A percentile compares a stretch with the other conserved stretches of the same genome.
Evolutionary conservation across 2,797 vertebrate species (phyloP).

Genomic region (Okamejei kenojei): DNA sequence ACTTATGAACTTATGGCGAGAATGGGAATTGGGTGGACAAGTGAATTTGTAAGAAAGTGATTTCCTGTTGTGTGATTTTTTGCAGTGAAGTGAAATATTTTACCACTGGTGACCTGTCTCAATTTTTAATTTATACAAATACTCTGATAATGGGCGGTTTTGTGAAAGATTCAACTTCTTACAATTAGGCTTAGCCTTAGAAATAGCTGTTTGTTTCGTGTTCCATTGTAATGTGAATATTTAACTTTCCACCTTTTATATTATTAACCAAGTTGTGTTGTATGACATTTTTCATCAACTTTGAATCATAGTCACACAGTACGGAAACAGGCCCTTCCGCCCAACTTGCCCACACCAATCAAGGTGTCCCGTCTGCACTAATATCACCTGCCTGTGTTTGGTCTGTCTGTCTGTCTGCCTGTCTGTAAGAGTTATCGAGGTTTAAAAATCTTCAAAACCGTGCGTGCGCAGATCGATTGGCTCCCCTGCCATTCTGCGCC

Average conservation of each 20-base stretch:
- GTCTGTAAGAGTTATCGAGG: too few relatives aligned
- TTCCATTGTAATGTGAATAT: not conserved
- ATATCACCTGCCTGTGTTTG: too few relatives aligned
- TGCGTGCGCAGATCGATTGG: too few relatives aligned
- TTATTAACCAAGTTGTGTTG: not conserved
- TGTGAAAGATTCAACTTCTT: not conserved
- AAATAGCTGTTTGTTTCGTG: not conserved
- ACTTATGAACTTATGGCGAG: too few relatives aligned
- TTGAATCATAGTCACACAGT: not conserved
- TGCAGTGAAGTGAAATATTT: not conserved
- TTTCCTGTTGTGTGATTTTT: not conserved
- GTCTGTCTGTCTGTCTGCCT: too few relatives aligned
- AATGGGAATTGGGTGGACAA: too few relatives aligned
- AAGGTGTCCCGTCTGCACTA: too few relatives aligned
- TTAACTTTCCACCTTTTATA: not conserved
- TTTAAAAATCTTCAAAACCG: too few relatives aligned
- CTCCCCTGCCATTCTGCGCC: too few relatives aligned
- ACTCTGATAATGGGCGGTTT: not conserved
- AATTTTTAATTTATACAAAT: not conserved
- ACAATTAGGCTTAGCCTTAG: not conserved
- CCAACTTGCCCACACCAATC: too few relatives aligned
- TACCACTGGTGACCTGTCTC: not conserved
- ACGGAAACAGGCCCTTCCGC: too few relatives aligned
- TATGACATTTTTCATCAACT: not conserved
- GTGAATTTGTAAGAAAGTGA: too few relatives aligned